phyloP scores from a whole-genome alignment of 2,113 vertebrate species.

The Cyanoramphus novaezelandiae region DNA sequence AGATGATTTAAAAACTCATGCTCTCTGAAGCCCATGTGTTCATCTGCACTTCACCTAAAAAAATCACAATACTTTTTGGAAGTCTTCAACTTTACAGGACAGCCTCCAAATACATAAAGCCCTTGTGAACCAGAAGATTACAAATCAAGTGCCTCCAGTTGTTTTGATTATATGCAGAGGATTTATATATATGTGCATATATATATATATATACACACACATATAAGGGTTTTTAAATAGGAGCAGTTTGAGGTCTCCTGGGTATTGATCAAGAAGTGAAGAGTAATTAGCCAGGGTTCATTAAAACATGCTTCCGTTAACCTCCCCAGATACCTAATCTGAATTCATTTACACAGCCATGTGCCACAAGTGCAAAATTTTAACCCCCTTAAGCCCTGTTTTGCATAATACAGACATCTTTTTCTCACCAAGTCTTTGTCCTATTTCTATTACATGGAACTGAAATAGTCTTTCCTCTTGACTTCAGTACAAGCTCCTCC shows the following conservation, averaged over 20 bases:
- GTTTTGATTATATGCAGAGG: conserved; percentile 8
- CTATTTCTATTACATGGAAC: background rate
- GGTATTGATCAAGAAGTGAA: conserved; percentile 47
- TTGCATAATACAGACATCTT: background rate
- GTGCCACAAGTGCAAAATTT: background rate
- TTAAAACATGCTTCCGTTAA: conserved; percentile 40
- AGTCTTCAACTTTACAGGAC: background rate
- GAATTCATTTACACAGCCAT: conserved; percentile 8
- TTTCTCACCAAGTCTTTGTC: background rate
- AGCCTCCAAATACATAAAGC: background rate
- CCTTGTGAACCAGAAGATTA: background rate
- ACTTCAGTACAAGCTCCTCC: background rate
- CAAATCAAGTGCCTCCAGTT: background rate
- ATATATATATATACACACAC: background rate
- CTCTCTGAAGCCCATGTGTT: background rate
- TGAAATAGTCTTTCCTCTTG: background rate
- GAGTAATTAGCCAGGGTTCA: conserved; percentile 47
- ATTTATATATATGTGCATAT: background rate
- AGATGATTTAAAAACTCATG: background rate
- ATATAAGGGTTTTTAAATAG: background rate
- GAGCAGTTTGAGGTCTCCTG: background rate
- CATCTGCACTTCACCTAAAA: background rate
- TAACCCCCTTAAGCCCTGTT: background rate
- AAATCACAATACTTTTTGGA: background rate
- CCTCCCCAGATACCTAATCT: background rate